These are phyloP conservation scores for Eupithecia subumbrata DNA, from an alignment of 2,888 invertebrate species.

Conservation along the genomic window DNA sequence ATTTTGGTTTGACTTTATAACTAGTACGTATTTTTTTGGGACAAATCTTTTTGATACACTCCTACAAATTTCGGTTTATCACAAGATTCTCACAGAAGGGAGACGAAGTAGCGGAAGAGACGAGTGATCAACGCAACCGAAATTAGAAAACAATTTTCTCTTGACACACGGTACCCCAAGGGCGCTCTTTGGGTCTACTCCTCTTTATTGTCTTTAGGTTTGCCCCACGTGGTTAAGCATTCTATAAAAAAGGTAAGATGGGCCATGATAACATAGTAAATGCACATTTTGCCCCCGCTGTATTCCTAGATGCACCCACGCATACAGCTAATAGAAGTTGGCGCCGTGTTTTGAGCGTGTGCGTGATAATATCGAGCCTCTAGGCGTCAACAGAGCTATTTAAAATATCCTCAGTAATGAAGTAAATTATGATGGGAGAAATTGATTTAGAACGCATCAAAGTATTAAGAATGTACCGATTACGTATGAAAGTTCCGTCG, in stretches of 20 bases:
- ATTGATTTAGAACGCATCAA: slow-evolving; percentile 27
- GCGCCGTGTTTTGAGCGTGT: slow-evolving; percentile 68
- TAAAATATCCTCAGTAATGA: slow-evolving; percentile 59
- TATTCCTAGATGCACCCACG: slow-evolving; percentile 19
- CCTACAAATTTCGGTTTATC: not conserved
- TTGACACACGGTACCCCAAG: not conserved
- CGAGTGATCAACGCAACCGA: too few species aligned
- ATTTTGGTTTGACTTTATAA: not conserved
- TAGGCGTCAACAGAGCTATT: slow-evolving; percentile 67
- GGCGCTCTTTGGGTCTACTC: not conserved
- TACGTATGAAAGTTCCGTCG: not conserved
- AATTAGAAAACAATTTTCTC: not conserved
- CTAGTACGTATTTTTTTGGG: not conserved
- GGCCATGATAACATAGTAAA: not conserved
- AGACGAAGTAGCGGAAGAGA: too few species aligned
- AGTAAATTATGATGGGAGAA: slow-evolving; percentile 33
- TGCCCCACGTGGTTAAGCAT: not conserved
- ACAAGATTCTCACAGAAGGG: not conserved
- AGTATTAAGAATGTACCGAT: slow-evolving; percentile 8
- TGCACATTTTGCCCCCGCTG: not conserved
- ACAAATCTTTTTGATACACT: not conserved
- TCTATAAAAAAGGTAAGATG: not conserved
- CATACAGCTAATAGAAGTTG: slow-evolving; percentile 62
- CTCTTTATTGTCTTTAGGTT: not conserved
- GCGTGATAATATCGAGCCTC: slow-evolving; percentile 72